phyloP scores from a whole-genome alignment of 64 coral and sea anemone genomes.

The Actinia equina region DNA sequence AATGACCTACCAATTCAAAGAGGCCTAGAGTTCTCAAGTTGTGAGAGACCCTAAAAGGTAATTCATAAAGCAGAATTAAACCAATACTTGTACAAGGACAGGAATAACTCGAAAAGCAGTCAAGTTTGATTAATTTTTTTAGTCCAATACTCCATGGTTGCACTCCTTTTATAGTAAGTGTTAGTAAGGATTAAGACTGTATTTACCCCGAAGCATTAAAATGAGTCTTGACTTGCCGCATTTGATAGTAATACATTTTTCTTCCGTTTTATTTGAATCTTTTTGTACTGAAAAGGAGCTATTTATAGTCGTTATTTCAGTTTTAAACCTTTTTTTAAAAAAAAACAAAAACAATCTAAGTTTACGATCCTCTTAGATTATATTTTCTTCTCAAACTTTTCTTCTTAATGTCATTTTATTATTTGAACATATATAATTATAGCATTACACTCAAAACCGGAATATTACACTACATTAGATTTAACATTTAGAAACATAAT shows the following conservation, averaged over 20 bases:
- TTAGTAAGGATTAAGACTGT: neutral
- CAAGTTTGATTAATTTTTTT: constrained; percentile 1
- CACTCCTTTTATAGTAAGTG: neutral
- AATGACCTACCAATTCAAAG: neutral
- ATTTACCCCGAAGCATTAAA: neutral
- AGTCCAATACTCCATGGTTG: neutral
- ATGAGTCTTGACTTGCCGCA: neutral
- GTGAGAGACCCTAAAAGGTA: constrained; percentile 4
- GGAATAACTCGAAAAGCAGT: neutral
- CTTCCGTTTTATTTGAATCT: neutral
- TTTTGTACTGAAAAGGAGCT: neutral
- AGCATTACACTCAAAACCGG: too few relatives aligned
- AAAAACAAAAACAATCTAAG: neutral
- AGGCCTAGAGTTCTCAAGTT: constrained; percentile 15
- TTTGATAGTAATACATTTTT: neutral
- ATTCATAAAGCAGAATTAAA: constrained; percentile 18
- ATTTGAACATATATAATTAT: neutral
- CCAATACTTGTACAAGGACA: neutral
- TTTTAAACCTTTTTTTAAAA: neutral
- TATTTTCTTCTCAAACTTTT: neutral
- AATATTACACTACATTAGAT: too few relatives aligned
- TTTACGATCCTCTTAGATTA: neutral
- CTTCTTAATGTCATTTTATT: neutral
- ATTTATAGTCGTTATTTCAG: neutral
- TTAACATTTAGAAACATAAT: too few relatives aligned